These are phyloP conservation scores for Caradrina clavipalpis DNA, from an alignment of 2,888 invertebrate genomes.

Conservation along the genomic window DNA sequence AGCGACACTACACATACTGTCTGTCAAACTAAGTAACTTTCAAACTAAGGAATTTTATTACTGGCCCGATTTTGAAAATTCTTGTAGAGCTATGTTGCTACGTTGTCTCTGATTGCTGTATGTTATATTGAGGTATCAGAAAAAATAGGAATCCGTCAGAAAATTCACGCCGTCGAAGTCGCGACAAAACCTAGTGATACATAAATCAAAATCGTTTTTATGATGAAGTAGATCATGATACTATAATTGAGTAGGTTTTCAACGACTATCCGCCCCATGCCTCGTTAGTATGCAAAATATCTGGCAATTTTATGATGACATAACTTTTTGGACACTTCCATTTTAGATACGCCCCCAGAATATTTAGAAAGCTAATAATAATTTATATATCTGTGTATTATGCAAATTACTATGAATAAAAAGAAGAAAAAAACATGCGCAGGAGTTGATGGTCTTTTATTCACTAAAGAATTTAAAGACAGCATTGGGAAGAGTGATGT, in stretches of 20 bases:
- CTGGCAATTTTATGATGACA: conserved; percentile 23
- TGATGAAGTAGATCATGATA: conserved; percentile 1
- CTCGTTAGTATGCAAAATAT: conserved; percentile 36
- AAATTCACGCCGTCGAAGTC: no score
- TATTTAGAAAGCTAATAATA: conserved; percentile 34
- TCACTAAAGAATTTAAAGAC: neutral
- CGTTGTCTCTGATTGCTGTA: no score
- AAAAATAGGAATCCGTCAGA: no score
- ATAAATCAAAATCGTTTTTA: conserved; percentile 8
- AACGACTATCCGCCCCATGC: conserved; percentile 12
- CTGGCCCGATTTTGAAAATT: no score
- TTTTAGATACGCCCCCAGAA: conserved; percentile 28
- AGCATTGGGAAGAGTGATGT: no score
- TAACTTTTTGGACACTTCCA: conserved; percentile 23
- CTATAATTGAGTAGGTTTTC: conserved; percentile 3
- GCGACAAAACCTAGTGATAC: neutral
- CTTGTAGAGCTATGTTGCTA: no score
- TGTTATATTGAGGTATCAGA: no score
- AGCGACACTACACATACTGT: no score
- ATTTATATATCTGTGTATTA: conserved; percentile 33
- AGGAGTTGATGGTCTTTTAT: neutral
- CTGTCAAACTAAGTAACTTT: no score
- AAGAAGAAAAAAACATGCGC: neutral
- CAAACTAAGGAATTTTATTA: no score
- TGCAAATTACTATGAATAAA: conserved; percentile 18